Evolutionary conservation across 1,140 invertebrate genomes (phyloP).

Genomic region (Atta texana): DNA sequence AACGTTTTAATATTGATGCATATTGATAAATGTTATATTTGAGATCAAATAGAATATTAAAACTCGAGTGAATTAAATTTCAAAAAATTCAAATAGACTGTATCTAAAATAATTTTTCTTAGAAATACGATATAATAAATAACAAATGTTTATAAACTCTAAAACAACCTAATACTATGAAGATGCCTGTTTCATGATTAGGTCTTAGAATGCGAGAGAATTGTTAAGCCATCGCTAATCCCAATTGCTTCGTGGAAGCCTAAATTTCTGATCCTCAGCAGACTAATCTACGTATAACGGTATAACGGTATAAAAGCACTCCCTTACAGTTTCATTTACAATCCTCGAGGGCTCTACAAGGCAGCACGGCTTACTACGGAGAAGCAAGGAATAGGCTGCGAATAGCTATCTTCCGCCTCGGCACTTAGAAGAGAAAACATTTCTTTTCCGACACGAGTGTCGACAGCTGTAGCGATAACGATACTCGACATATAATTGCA

Average conservation of each 20-base stretch:
- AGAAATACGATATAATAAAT: not conserved
- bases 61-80: not conserved
- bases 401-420: not conserved
- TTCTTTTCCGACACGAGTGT: conserved; percentile 3
- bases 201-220: not conserved
- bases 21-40: not conserved
- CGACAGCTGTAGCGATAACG: conserved; percentile 22
- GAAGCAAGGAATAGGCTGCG: not conserved
- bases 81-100: not conserved
- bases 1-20: not conserved
- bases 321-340: conserved; percentile 37
- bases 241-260: not conserved
- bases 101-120: not conserved
- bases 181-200: not conserved
- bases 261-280: conserved; percentile 26
- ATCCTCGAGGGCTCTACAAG: conserved; percentile 4
- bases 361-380: not conserved
- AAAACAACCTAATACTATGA: not conserved
- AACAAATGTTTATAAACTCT: not conserved
- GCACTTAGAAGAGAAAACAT: conserved; percentile 10
- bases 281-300: conserved; percentile 21
- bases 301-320: conserved; percentile 6
- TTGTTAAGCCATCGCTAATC: not conserved
- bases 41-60: not conserved
- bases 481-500: conserved; percentile 9